Conservation (phyloP, 2,888 invertebrate genomes). For the Brachypterus glaber region DNA sequence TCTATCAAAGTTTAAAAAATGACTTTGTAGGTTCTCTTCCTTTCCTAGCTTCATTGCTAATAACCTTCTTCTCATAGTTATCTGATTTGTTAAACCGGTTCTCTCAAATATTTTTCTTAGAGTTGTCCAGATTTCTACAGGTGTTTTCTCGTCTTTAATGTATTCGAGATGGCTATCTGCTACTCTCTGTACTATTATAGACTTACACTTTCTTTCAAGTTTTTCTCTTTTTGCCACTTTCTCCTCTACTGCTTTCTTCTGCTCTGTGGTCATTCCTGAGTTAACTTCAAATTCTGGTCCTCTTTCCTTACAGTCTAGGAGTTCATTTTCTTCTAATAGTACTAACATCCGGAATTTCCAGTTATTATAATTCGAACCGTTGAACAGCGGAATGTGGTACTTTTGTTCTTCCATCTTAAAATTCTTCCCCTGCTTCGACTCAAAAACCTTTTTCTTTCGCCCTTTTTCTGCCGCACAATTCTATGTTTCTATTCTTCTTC, state of each 20-base stretch:
- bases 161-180: slow-evolving; percentile 26
- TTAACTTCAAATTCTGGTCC: too few species aligned
- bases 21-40: slow-evolving; percentile 11
- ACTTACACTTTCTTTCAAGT: too few species aligned
- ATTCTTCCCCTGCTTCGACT: slow-evolving; percentile 19
- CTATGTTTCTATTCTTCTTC: too few species aligned
- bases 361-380: too few species aligned
- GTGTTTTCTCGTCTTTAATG: too few species aligned
- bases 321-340: too few species aligned
- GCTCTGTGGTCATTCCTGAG: neutral
- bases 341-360: too few species aligned
- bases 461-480: too few species aligned
- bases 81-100: slow-evolving; percentile 23
- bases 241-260: slow-evolving; percentile 1
- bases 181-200: slow-evolving; percentile 23
- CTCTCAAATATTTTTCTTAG: slow-evolving; percentile 20
- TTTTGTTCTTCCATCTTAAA: slow-evolving; percentile 15
- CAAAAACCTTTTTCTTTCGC: slow-evolving; percentile 16
- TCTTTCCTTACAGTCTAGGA: slow-evolving; percentile 7
- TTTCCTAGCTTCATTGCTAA: slow-evolving; percentile 15
- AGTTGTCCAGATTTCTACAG: slow-evolving; percentile 21
- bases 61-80: slow-evolving; percentile 21
- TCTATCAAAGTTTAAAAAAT: slow-evolving; percentile 25
- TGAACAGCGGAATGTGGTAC: too few species aligned
- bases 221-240: neutral